Percentiles rank a stretch among this genome's conserved stretches.
These are phyloP conservation scores for Venustoraphidia nigricollis DNA, from an alignment of 2,888 invertebrate genomes.

Conservation along the genomic window DNA sequence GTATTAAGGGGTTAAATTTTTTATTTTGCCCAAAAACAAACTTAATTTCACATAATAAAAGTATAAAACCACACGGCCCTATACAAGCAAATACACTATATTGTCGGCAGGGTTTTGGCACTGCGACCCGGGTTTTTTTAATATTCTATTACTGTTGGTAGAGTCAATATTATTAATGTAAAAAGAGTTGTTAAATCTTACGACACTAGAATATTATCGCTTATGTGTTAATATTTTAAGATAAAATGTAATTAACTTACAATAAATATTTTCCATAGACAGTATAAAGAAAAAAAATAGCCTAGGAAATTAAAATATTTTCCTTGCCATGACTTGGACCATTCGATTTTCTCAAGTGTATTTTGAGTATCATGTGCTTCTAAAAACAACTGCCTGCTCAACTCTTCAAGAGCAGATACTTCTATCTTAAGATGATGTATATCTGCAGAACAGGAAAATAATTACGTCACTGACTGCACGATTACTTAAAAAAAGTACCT, in stretches of 20 bases:
- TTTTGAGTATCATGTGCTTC: constrained; percentile 87
- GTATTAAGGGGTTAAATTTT: too few species aligned
- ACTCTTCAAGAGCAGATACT: constrained; percentile 76
- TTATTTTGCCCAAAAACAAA: too few species aligned
- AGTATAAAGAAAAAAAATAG: constrained; percentile 96
- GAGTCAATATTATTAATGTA: too few species aligned
- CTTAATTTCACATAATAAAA: too few species aligned
- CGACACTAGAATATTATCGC: neutral
- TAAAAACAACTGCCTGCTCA: constrained; percentile 87
- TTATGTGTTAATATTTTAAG: neutral
- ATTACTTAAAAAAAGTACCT: too few species aligned
- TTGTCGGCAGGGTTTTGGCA: too few species aligned
- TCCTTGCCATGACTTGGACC: constrained; percentile 93
- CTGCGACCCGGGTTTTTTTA: too few species aligned
- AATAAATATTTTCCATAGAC: constrained; percentile 98
- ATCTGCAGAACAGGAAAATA: constrained; percentile 32
- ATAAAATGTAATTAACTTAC: constrained; percentile 38
- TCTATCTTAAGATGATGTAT: constrained; percentile 70
- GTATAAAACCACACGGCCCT: too few species aligned
- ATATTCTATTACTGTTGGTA: too few species aligned
- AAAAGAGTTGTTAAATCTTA: too few species aligned
- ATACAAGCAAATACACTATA: too few species aligned
- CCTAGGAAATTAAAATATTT: constrained; percentile 97
- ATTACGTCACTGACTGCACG: neutral
- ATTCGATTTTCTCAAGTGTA: constrained; percentile 81